Percentiles rank a stretch among this genome's conserved stretches.
phyloP scores from a whole-genome alignment of 2,797 vertebrate species.

The Lophura swinhoii region DNA sequence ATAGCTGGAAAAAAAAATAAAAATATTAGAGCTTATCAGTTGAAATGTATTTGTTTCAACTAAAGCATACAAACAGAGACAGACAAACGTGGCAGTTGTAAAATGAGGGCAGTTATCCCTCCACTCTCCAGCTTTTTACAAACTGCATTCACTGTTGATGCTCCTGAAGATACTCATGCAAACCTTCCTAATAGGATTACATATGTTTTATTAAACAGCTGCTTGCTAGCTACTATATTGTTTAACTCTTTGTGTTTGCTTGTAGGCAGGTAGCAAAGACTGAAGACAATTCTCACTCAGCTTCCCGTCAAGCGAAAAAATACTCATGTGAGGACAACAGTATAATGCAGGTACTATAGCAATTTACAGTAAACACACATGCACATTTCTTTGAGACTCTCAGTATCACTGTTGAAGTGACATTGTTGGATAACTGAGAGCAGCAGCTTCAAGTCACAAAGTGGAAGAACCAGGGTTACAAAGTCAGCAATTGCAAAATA shows the following conservation, averaged over 20 bases:
- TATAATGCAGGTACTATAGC: neutral
- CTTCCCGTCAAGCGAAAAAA: neutral
- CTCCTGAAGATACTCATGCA: neutral
- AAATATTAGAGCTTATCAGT: constrained; percentile 30
- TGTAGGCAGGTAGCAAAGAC: neutral
- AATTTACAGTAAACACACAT: neutral
- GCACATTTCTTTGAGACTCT: neutral
- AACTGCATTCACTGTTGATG: neutral
- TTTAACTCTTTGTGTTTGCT: neutral
- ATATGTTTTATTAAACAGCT: neutral
- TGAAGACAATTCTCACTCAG: neutral
- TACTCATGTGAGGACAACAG: neutral
- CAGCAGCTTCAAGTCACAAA: neutral
- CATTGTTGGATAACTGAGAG: neutral
- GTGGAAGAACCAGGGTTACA: neutral
- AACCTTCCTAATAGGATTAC: neutral
- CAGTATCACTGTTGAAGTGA: neutral
- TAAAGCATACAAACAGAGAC: neutral
- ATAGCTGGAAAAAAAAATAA: constrained; percentile 86
- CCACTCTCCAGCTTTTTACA: neutral
- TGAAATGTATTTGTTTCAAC: neutral
- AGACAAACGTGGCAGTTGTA: neutral
- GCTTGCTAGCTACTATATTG: neutral
- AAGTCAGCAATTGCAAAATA: neutral
- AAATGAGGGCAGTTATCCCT: neutral